Conservation (phyloP, 2,113 vertebrate species). For the Morone saxatilis region DNA sequence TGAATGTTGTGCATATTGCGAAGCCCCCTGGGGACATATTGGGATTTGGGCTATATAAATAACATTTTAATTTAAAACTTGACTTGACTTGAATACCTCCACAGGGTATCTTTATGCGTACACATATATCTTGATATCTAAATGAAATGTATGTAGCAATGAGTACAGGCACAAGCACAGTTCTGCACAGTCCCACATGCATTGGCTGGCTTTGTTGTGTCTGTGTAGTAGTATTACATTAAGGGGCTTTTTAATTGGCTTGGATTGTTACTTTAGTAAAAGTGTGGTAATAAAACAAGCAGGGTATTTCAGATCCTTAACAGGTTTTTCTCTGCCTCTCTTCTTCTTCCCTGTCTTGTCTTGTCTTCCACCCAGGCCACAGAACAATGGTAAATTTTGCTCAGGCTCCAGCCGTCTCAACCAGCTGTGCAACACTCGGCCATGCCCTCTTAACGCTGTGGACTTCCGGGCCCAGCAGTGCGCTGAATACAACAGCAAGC, state of each 20-base stretch:
- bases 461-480: conserved; percentile 96
- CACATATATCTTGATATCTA: neutral
- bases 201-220: neutral
- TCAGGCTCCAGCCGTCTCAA: conserved; percentile 89
- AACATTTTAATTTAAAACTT: too few species aligned
- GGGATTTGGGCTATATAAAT: too few species aligned
- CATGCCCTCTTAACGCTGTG: conserved; percentile 83
- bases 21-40: too few species aligned
- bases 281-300: neutral
- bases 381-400: conserved; percentile 95
- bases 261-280: neutral
- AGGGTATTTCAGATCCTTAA: neutral
- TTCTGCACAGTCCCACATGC: neutral
- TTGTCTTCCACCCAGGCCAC: conserved; percentile 85
- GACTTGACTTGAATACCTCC: neutral
- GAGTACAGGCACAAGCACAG: neutral
- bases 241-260: neutral
- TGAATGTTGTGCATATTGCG: neutral
- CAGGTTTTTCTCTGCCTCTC: neutral
- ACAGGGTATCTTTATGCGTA: neutral
- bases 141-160: neutral
- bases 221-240: neutral
- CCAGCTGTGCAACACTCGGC: conserved; percentile 90
- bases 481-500: conserved; percentile 96
- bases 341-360: neutral